Evolutionary conservation across 2,797 vertebrate species (phyloP).

Genomic region (Selene dorsalis): DNA sequence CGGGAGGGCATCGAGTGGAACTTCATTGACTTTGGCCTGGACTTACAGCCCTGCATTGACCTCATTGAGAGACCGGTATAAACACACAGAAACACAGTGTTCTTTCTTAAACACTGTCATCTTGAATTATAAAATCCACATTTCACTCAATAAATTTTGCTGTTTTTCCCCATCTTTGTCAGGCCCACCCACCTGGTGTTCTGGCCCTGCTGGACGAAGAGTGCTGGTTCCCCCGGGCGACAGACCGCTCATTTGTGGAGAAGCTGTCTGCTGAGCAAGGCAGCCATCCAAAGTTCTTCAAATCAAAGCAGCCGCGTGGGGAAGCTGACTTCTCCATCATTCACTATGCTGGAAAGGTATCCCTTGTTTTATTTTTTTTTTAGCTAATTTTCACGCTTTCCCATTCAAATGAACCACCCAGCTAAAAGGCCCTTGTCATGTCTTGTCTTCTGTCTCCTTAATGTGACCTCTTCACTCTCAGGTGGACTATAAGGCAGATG

Average conservation of each 20-base stretch:
- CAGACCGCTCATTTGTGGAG: constrained; percentile 93
- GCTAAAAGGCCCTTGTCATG: background rate
- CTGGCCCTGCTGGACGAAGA: constrained; percentile 93
- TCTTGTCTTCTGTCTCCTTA: background rate
- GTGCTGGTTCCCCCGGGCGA: constrained; percentile 97
- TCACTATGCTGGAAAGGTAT: constrained; percentile 94
- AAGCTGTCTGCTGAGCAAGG: constrained; percentile 91
- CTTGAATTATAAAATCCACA: constrained; percentile 2
- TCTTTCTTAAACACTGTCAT: background rate
- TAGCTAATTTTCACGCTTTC: background rate
- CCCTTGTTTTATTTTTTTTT: background rate
- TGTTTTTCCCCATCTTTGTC: constrained; percentile 7
- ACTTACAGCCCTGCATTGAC: constrained; percentile 88
- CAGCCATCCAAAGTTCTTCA: constrained; percentile 91
- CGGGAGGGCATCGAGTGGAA: constrained; percentile 96
- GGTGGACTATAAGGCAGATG: constrained; percentile 93
- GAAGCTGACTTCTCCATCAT: constrained; percentile 93
- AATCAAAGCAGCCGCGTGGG: constrained; percentile 88
- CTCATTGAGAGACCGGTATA: constrained; percentile 90
- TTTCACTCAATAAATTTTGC: constrained; percentile 13
- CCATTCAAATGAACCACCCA: background rate
- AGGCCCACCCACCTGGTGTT: constrained; percentile 92
- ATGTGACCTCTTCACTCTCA: constrained; percentile 50
- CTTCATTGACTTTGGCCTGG: constrained; percentile 93
- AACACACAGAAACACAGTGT: background rate